A percentile compares a stretch with the other conserved stretches of the same genome.
Evolutionary conservation across 2,888 invertebrate genomes (phyloP).

Genomic region (Zootermopsis nevadensis): DNA sequence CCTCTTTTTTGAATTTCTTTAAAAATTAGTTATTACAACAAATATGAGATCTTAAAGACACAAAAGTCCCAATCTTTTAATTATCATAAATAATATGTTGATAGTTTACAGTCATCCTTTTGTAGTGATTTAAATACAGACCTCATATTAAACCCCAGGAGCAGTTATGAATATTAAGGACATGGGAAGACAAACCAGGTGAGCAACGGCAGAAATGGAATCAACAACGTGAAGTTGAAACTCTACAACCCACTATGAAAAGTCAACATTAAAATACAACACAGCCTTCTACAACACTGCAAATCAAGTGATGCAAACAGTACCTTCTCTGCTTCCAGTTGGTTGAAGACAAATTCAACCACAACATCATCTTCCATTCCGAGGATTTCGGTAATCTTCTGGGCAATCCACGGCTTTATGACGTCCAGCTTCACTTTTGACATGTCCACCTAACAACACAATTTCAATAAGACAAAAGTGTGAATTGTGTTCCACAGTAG

Average conservation of each 20-base stretch:
- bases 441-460: constrained; percentile 88
- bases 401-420: constrained; percentile 98
- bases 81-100: not conserved
- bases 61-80: too few species aligned
- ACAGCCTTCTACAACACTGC: not conserved
- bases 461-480: too few species aligned
- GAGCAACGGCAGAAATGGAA: not conserved
- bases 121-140: not conserved
- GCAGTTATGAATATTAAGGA: not conserved
- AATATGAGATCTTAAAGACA: too few species aligned
- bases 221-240: not conserved
- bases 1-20: not conserved
- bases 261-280: not conserved
- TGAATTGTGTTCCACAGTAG: too few species aligned
- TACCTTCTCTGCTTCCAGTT: constrained; percentile 93
- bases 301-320: constrained; percentile 47
- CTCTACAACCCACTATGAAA: not conserved
- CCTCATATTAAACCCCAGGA: not conserved
- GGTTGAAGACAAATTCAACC: constrained; percentile 98
- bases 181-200: not conserved
- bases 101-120: not conserved
- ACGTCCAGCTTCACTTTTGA: constrained; percentile 97
- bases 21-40: not conserved
- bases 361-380: constrained; percentile 99
- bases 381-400: constrained; percentile 94